A percentile compares a stretch with the other conserved stretches of the same genome.
Conservation (phyloP, 2,113 vertebrate species). For the Bufo gargarizans region DNA sequence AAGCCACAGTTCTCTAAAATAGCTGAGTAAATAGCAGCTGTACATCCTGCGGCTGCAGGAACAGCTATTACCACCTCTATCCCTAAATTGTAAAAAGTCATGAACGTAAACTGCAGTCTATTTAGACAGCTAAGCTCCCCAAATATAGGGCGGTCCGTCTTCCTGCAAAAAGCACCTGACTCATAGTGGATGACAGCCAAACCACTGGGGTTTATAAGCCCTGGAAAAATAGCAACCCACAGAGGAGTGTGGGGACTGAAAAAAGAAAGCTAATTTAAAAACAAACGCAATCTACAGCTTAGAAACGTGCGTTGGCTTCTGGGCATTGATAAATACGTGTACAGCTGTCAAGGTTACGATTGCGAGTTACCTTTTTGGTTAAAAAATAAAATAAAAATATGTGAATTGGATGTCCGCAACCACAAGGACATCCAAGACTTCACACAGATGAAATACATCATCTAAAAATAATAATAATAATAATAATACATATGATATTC, state of each 20-base stretch:
- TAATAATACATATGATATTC: too few relatives aligned
- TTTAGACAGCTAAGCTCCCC: background rate
- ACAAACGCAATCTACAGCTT: background rate
- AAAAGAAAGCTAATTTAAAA: background rate
- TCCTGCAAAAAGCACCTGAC: background rate
- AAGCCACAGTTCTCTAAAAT: background rate
- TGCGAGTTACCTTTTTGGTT: background rate
- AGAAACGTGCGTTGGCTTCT: background rate
- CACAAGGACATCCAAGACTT: background rate
- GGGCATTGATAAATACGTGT: background rate
- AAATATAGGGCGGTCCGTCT: background rate
- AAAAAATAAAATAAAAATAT: too few relatives aligned
- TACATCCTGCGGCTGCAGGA: background rate
- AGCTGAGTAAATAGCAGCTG: conserved; percentile 18
- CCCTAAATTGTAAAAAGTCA: background rate
- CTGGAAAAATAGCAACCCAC: background rate
- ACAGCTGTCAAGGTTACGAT: background rate
- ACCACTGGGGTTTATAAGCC: background rate
- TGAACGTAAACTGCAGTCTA: background rate
- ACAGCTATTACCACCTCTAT: background rate
- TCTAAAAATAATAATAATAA: too few relatives aligned
- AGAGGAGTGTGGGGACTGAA: background rate
- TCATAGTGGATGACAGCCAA: background rate
- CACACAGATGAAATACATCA: too few relatives aligned
- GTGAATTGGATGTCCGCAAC: too few relatives aligned